A percentile compares a stretch with the other conserved stretches of the same genome.
phyloP scores from a whole-genome alignment of 23 tunicate genomes.

The Halocynthia aurantium region DNA sequence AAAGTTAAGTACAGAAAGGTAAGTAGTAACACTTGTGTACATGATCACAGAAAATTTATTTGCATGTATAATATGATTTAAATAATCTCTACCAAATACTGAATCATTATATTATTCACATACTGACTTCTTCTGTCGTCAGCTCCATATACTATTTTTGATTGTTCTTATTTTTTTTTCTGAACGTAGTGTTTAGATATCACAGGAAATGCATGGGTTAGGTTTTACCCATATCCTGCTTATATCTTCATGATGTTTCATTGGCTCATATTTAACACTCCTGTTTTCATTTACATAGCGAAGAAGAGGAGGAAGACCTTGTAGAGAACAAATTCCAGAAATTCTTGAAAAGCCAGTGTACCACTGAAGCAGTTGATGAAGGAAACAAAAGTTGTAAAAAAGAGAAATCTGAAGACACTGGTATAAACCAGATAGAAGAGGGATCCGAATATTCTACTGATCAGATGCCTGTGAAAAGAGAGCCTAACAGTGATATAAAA shows the following conservation, averaged over 20 bases:
- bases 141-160: no score
- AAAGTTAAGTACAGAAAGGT: neutral
- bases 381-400: neutral
- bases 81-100: no score
- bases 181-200: neutral
- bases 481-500: neutral
- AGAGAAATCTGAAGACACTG: neutral
- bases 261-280: neutral
- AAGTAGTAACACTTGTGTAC: neutral
- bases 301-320: constrained; percentile 17
- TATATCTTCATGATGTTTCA: neutral
- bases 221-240: neutral
- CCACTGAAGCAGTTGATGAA: neutral
- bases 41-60: no score
- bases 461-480: neutral
- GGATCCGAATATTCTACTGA: neutral
- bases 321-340: constrained; percentile 25
- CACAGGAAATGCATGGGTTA: neutral
- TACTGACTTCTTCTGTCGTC: no score
- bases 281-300: neutral
- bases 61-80: no score
- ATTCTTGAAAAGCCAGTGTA: constrained; percentile 23
- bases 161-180: neutral
- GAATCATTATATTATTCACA: no score
- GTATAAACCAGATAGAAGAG: neutral